These are phyloP conservation scores for Cydia fagiglandana DNA, from an alignment of 1,140 invertebrate species.

Conservation along the genomic window DNA sequence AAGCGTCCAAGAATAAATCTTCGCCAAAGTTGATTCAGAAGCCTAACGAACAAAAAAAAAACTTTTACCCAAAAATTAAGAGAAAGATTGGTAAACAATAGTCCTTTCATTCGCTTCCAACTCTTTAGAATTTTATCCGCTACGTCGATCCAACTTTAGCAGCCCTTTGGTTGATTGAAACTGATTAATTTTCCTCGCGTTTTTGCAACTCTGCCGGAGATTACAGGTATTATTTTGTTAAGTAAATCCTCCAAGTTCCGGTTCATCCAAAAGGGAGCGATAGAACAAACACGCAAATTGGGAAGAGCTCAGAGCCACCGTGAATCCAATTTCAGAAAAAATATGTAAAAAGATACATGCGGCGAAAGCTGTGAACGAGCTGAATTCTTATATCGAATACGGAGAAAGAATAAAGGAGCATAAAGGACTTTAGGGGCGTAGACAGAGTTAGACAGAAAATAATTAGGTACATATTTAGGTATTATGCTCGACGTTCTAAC, in stretches of 20 bases:
- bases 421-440: slow-evolving; percentile 37
- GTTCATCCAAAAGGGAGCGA: not conserved
- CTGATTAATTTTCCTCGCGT: slow-evolving; percentile 34
- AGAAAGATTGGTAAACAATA: slow-evolving; percentile 48
- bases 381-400: slow-evolving; percentile 33
- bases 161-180: slow-evolving; percentile 42
- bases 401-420: slow-evolving; percentile 38
- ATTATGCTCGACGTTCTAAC: too few species aligned
- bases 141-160: slow-evolving; percentile 41
- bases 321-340: slow-evolving; percentile 36
- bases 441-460: too few species aligned
- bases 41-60: not conserved
- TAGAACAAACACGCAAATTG: slow-evolving; percentile 31
- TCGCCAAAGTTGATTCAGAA: not conserved
- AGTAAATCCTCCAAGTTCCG: slow-evolving; percentile 16
- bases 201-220: slow-evolving; percentile 17
- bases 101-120: slow-evolving; percentile 46
- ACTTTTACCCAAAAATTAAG: slow-evolving; percentile 45
- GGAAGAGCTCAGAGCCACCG: slow-evolving; percentile 7
- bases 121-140: slow-evolving; percentile 38
- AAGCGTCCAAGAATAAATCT: not conserved
- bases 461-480: too few species aligned
- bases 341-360: slow-evolving; percentile 34
- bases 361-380: slow-evolving; percentile 33
- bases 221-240: slow-evolving; percentile 28